Base-by-base conservation (phyloP, 2,113 vertebrate genomes). In the Upupa epops region DNA sequence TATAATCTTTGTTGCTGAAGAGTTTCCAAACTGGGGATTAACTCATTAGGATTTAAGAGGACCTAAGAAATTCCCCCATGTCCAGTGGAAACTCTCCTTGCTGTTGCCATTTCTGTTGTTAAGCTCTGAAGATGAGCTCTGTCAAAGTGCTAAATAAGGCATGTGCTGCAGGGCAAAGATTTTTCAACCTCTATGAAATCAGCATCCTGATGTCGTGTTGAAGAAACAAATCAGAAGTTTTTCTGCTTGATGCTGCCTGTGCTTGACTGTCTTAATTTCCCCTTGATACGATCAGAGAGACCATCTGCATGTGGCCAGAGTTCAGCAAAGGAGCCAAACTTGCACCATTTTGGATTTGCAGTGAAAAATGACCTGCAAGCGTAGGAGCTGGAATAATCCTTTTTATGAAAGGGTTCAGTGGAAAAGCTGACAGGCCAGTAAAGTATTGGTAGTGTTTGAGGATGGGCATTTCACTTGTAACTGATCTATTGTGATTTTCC, bases 321-420 rank as follows among this genome's bases (percentile, higher is more conserved):
- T 49, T 87, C 46, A 61, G 52, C 29, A 55, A 65, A 40, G 25
- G 61, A 28, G 46, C 29, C 83, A 70, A 4, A 11, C 34, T 63
- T 70, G 45, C 7, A 1, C 55, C 55, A 31, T 34, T 88, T 79
- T 63, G 74, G 51, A 55, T 75, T 89, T 92, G 68, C 51, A 40
- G 5, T 83, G 71, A 73, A 56, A 90, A 88, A 66, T n/a, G 59
- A 63, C 87, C 74, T 80, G 7, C 18, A 36, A 92, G 78, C 56
- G 2, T 15, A 59, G 63, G 68, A 76, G 40, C 92, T 86, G 28
- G 91, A 96, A 87, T 68, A 94, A 95, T 86, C 92, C 78, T 74
- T 74, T 84, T 3, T 59, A 59, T 93, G 77, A 89, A 83, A 92
- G 59, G 42, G 17, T 85, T 87, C 71, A 70, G 59, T 76, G 64